phyloP scores from a whole-genome alignment of 2,888 invertebrate species.

The Lacanobia oleracea region DNA sequence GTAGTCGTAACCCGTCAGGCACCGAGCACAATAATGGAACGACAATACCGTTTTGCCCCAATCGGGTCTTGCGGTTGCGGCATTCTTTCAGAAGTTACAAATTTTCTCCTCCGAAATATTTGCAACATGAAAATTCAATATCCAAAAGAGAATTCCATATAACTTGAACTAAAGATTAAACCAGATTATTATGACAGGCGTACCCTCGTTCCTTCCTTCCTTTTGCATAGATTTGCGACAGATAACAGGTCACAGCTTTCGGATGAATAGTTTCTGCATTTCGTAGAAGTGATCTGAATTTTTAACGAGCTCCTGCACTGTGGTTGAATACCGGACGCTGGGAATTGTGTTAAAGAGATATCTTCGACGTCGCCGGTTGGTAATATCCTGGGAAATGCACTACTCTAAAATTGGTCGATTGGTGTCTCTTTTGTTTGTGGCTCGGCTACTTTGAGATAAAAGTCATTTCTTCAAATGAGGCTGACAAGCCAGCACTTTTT shows the following conservation, averaged over 20 bases:
- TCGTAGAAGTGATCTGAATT: constrained; percentile 50
- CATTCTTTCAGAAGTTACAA: no score
- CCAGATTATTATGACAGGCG: constrained; percentile 39
- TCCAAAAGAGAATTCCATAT: neutral
- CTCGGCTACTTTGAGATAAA: neutral
- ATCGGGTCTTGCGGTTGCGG: no score
- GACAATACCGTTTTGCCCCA: no score
- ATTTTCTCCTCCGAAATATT: no score
- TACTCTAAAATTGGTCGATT: neutral
- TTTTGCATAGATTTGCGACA: constrained; percentile 53
- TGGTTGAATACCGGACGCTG: constrained; percentile 40
- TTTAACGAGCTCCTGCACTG: constrained; percentile 32
- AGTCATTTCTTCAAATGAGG: no score
- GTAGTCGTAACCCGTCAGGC: no score
- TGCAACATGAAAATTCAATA: neutral
- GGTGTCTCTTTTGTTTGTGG: neutral
- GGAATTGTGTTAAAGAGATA: constrained; percentile 37
- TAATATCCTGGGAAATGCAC: neutral
- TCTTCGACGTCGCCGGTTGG: constrained; percentile 4
- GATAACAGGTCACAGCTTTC: constrained; percentile 56
- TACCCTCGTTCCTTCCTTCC: constrained; percentile 13
- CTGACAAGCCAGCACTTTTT: no score
- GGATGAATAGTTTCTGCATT: constrained; percentile 54
- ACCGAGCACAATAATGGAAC: no score
- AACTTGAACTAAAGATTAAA: constrained; percentile 25